Evolutionary conservation across 2,797 vertebrate species (phyloP).

Genomic region (Astyanax mexicanus): DNA sequence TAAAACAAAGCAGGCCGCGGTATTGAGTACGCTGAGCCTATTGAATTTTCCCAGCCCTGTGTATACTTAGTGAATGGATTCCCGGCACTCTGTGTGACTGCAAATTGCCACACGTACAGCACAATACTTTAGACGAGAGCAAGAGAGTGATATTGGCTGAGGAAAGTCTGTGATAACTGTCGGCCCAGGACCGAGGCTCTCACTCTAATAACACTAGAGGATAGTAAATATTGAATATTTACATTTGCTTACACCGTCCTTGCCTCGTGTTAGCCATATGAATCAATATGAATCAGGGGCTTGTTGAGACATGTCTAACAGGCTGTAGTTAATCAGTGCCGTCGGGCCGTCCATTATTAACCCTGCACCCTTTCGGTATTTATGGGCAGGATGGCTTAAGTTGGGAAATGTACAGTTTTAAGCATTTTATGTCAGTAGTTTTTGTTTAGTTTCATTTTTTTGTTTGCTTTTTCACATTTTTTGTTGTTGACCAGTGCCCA

Average conservation of each 20-base stretch:
- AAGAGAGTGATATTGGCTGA: conserved; percentile 72
- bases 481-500: conserved; percentile 40
- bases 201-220: conserved; percentile 79
- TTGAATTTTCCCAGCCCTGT: conserved; percentile 56
- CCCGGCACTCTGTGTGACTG: conserved; percentile 57
- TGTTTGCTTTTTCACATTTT: too few relatives aligned
- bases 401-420: conserved; percentile 28
- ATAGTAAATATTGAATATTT: conserved; percentile 87
- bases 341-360: conserved; percentile 77
- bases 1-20: conserved; percentile 50
- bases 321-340: conserved; percentile 68
- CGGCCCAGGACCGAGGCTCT: conserved; percentile 68
- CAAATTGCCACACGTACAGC: conserved; percentile 68
- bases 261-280: conserved; percentile 69
- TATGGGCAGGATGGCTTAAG: conserved; percentile 57
- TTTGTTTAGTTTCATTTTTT: too few relatives aligned
- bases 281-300: conserved; percentile 76
- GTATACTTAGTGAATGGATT: conserved; percentile 64
- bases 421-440: too few relatives aligned
- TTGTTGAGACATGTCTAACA: conserved; percentile 47
- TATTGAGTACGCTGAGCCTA: conserved; percentile 50
- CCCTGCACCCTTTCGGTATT: conserved; percentile 65
- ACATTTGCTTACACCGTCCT: conserved; percentile 80
- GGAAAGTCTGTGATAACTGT: conserved; percentile 64
- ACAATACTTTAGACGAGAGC: conserved; percentile 63